Evolutionary conservation across 1,140 invertebrate species (phyloP).

Genomic region (Zaprionus inermis): DNA sequence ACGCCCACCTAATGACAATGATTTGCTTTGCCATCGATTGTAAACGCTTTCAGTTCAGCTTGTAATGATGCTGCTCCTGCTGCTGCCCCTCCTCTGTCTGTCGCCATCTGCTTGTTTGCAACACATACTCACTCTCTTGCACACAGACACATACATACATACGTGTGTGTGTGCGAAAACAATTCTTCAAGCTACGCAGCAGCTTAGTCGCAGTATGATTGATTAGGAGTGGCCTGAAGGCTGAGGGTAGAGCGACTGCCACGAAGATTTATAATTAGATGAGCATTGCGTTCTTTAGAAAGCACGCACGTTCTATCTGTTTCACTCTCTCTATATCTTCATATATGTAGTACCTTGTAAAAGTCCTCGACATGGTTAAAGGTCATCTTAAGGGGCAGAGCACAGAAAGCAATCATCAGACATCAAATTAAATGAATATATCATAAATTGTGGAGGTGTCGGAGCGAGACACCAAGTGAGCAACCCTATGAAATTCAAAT

Average conservation of each 20-base stretch:
- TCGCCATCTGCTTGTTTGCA: constrained; percentile 34
- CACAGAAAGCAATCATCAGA: too few relatives aligned
- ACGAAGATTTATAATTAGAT: constrained; percentile 70
- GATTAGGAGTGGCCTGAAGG: constrained; percentile 10
- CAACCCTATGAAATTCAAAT: too few relatives aligned
- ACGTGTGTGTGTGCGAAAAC: neutral
- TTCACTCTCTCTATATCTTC: neutral
- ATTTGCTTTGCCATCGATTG: constrained; percentile 70
- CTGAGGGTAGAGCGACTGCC: constrained; percentile 6
- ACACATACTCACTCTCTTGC: constrained; percentile 19
- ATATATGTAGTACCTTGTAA: neutral
- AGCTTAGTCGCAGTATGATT: constrained; percentile 39
- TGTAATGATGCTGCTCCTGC: constrained; percentile 48
- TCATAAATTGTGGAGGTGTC: too few relatives aligned
- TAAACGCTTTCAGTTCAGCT: constrained; percentile 51
- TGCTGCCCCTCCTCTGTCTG: constrained; percentile 3
- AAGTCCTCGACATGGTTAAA: neutral
- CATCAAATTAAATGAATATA: too few relatives aligned
- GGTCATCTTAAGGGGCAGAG: too few relatives aligned
- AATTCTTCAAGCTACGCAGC: constrained; percentile 27
- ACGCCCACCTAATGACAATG: constrained; percentile 72
- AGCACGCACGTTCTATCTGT: neutral
- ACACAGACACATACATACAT: constrained; percentile 7
- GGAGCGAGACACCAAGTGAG: too few relatives aligned
- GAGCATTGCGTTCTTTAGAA: constrained; percentile 37